Conservation (phyloP, 2,113 vertebrate genomes). For the Cryptomyrus ogoouensis region DNA sequence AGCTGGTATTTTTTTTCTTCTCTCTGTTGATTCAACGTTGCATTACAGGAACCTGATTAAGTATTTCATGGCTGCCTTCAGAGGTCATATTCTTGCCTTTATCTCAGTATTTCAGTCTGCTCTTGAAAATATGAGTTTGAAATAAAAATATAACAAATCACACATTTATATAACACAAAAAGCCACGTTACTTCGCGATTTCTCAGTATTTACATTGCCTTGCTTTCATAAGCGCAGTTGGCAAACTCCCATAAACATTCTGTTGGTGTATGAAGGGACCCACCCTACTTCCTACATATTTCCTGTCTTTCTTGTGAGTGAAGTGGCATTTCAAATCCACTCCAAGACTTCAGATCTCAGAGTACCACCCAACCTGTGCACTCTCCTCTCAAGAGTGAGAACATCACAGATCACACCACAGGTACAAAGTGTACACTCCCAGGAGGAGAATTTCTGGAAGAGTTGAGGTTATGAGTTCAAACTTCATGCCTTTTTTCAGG, state of each 20-base stretch:
- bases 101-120: neutral
- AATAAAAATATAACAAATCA: neutral
- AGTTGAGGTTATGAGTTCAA: neutral
- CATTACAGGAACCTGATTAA: neutral
- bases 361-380: neutral
- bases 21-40: neutral
- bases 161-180: neutral
- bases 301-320: neutral
- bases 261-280: neutral
- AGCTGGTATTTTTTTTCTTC: neutral
- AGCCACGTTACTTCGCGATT: neutral
- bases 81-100: neutral
- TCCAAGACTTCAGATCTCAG: neutral
- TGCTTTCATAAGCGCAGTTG: neutral
- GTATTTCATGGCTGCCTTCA: neutral
- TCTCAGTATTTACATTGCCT: neutral
- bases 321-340: neutral
- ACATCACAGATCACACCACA: neutral
- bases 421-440: neutral
- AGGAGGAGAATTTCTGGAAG: neutral
- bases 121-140: neutral
- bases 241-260: neutral
- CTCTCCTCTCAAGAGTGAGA: neutral
- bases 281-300: neutral
- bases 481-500: neutral